Percentiles rank a stretch among this genome's conserved stretches.
These are phyloP conservation scores for Diloba caeruleocephala DNA, from an alignment of 2,888 invertebrate genomes.

Conservation along the genomic window DNA sequence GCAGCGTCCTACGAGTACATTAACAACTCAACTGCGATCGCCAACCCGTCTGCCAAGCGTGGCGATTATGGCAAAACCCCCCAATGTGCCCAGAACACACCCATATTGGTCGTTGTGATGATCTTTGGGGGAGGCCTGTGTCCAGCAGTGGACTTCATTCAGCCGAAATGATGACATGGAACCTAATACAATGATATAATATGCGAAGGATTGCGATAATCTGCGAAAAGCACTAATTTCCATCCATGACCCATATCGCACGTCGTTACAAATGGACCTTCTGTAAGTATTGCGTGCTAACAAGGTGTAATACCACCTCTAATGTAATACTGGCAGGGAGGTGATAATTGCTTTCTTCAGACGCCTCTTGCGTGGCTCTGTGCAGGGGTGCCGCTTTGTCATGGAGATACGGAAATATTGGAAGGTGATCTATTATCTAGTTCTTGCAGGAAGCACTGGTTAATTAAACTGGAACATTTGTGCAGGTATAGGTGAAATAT, in stretches of 20 bases:
- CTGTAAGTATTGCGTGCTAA: neutral
- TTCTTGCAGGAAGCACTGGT: constrained; percentile 4
- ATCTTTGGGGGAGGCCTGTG: too few relatives aligned
- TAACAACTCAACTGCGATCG: too few relatives aligned
- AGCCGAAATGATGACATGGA: too few relatives aligned
- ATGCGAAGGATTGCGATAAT: too few relatives aligned
- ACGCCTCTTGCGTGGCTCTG: constrained; percentile 51
- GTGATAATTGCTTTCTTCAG: constrained; percentile 75
- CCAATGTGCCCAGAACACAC: too few relatives aligned
- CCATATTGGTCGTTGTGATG: too few relatives aligned
- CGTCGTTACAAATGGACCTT: constrained; percentile 13
- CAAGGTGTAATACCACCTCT: constrained; percentile 46
- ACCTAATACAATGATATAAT: too few relatives aligned
- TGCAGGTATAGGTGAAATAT: too few relatives aligned
- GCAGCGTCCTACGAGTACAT: too few relatives aligned
- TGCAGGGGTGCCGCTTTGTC: constrained; percentile 65
- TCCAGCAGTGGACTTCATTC: too few relatives aligned
- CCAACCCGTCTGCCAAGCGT: too few relatives aligned
- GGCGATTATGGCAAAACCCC: too few relatives aligned
- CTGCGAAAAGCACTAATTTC: neutral
- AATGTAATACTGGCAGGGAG: constrained; percentile 51
- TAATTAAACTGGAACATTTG: constrained; percentile 9
- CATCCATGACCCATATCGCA: neutral
- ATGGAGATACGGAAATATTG: constrained; percentile 54
- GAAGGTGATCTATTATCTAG: constrained; percentile 21